A percentile compares a stretch with the other conserved stretches of the same genome.
Evolutionary conservation across 2,888 invertebrate species (phyloP).

Genomic region (Stegophylla sp.): DNA sequence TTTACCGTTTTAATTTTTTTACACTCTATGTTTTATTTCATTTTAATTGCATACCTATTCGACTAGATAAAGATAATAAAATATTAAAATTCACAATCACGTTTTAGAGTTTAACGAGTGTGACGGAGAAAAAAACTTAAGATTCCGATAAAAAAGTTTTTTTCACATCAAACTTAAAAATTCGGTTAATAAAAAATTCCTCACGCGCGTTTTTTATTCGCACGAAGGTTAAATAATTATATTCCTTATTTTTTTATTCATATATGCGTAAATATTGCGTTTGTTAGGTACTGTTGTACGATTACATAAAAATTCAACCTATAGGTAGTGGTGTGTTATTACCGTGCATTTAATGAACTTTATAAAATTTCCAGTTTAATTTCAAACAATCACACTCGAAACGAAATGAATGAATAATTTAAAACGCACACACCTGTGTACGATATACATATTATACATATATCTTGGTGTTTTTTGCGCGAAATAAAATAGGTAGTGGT

Average conservation of each 20-base stretch:
- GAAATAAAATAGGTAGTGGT: constrained; percentile 17
- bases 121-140: neutral
- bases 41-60: neutral
- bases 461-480: neutral
- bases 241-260: neutral
- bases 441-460: too few species aligned
- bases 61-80: neutral
- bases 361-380: constrained; percentile 8
- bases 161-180: neutral
- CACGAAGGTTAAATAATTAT: constrained; percentile 1
- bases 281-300: constrained; percentile 4
- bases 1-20: neutral
- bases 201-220: neutral
- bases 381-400: neutral
- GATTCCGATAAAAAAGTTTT: neutral
- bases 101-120: neutral
- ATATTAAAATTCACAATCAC: neutral
- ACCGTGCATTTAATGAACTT: neutral
- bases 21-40: neutral
- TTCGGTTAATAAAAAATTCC: neutral
- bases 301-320: neutral
- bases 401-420: constrained; percentile 24
- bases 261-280: neutral
- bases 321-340: neutral
- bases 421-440: too few species aligned